These are phyloP conservation scores for Drosophila burlai DNA, from an alignment of 1,140 invertebrate genomes.

Conservation along the genomic window DNA sequence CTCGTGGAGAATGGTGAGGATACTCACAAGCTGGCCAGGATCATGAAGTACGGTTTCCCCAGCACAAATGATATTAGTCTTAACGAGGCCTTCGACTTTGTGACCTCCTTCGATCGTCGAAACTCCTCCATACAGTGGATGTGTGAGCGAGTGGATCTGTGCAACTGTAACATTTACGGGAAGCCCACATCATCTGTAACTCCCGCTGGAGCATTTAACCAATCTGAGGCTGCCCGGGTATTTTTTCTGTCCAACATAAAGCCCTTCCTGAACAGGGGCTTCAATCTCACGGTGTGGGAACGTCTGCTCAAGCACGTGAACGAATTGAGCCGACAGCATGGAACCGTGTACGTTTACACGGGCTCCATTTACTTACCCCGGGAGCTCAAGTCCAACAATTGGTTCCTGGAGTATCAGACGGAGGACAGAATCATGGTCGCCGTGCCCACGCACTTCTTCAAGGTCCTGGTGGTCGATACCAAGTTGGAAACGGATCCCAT, in stretches of 20 bases:
- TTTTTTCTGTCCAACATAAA: constrained; percentile 98
- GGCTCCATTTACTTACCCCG: constrained; percentile 98
- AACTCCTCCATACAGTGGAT: constrained; percentile 97
- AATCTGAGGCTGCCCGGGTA: constrained; percentile 88
- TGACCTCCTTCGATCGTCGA: constrained; percentile 96
- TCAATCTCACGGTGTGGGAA: constrained; percentile 97
- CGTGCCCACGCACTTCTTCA: constrained; percentile 99
- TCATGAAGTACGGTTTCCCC: constrained; percentile 97
- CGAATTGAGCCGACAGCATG: constrained; percentile 90
- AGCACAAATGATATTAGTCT: constrained; percentile 94
- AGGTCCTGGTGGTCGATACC: constrained; percentile 93
- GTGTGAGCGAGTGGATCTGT: constrained; percentile 93
- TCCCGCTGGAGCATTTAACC: constrained; percentile 14
- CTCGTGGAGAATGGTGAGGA: background rate
- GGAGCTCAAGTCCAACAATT: constrained; percentile 90
- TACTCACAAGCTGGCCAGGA: constrained; percentile 79
- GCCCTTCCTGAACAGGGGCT: constrained; percentile 97
- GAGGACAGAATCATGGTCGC: constrained; percentile 97
- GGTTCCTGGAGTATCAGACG: constrained; percentile 97
- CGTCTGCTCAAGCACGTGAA: constrained; percentile 95
- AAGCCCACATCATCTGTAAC: constrained; percentile 70
- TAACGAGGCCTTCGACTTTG: constrained; percentile 90
- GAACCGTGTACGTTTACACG: constrained; percentile 97
- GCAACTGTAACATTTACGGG: background rate
- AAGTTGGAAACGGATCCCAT: constrained; percentile 85